A percentile compares a stretch with the other conserved stretches of the same genome.
phyloP scores from a whole-genome alignment of 2,888 invertebrate species.

The Caenorhabditis sulstoni region DNA sequence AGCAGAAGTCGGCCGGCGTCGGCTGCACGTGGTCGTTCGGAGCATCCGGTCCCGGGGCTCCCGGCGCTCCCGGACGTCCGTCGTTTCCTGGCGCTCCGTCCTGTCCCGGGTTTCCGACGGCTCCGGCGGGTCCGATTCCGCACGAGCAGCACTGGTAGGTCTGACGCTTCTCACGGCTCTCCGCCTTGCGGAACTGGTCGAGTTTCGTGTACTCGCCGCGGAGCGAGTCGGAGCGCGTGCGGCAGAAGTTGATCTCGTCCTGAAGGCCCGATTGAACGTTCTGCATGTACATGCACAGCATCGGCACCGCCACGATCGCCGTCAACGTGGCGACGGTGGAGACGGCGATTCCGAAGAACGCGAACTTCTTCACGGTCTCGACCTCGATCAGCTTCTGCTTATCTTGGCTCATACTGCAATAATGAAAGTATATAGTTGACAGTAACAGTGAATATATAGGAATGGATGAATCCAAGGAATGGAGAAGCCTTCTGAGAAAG shows the following conservation, averaged over 20 bases:
- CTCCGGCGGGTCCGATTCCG: conserved; percentile 69
- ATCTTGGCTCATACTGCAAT: conserved; percentile 62
- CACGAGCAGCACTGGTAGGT: conserved; percentile 71
- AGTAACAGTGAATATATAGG: background rate
- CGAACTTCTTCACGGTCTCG: conserved; percentile 76
- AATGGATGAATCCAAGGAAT: conserved; percentile 1
- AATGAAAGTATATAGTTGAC: background rate
- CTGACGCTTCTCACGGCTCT: conserved; percentile 69
- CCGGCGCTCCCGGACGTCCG: conserved; percentile 68
- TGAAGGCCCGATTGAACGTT: conserved; percentile 75
- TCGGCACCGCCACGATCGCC: conserved; percentile 68
- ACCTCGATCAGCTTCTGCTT: conserved; percentile 75
- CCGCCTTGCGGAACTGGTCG: conserved; percentile 60
- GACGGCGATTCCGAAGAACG: conserved; percentile 76
- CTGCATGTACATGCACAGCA: conserved; percentile 74
- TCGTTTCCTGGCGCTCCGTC: conserved; percentile 68
- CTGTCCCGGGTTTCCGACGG: conserved; percentile 61
- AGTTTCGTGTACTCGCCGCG: conserved; percentile 72
- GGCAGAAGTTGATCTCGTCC: conserved; percentile 77
- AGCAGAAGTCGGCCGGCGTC: conserved; percentile 71
- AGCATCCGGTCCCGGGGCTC: conserved; percentile 72
- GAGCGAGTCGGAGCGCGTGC: conserved; percentile 68
- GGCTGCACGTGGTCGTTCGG: conserved; percentile 66
- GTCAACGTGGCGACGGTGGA: conserved; percentile 70
- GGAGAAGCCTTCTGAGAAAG: background rate